phyloP scores from a whole-genome alignment of 2,113 vertebrate species.

The Daubentonia madagascariensis region DNA sequence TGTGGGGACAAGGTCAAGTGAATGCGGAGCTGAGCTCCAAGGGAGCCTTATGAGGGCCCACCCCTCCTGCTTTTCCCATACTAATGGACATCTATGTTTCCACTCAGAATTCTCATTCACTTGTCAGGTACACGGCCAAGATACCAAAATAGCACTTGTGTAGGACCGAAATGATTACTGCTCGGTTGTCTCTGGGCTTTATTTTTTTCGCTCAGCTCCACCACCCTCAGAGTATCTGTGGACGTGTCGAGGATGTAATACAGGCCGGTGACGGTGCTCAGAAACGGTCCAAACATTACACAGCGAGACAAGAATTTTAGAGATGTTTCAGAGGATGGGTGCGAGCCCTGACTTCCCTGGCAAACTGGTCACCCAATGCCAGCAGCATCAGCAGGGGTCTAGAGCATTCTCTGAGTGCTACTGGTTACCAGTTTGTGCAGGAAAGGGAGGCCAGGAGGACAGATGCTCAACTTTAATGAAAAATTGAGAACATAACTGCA shows the following conservation, averaged over 20 bases:
- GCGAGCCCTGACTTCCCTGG: neutral
- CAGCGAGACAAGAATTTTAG: constrained; percentile 45
- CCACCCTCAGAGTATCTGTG: constrained; percentile 46
- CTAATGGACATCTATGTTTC: constrained; percentile 46
- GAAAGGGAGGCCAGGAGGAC: neutral
- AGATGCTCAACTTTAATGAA: neutral
- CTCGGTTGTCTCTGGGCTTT: neutral
- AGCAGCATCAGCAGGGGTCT: neutral
- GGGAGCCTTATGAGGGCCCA: neutral
- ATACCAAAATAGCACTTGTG: constrained; percentile 54
- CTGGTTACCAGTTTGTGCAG: neutral
- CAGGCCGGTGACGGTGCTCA: constrained; percentile 35
- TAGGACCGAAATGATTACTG: neutral
- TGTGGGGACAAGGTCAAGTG: neutral
- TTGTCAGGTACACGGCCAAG: constrained; percentile 43
- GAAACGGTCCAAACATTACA: constrained; percentile 46
- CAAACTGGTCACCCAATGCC: neutral
- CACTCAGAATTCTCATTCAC: constrained; percentile 40
- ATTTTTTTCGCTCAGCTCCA: neutral
- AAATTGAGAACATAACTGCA: neutral
- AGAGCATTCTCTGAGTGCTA: neutral
- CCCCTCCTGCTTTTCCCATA: neutral
- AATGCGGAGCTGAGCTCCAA: neutral
- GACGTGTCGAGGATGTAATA: constrained; percentile 53
- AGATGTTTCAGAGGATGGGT: neutral